Evolutionary conservation across 2,888 invertebrate species (phyloP).

Genomic region (Apodemia duryi): DNA sequence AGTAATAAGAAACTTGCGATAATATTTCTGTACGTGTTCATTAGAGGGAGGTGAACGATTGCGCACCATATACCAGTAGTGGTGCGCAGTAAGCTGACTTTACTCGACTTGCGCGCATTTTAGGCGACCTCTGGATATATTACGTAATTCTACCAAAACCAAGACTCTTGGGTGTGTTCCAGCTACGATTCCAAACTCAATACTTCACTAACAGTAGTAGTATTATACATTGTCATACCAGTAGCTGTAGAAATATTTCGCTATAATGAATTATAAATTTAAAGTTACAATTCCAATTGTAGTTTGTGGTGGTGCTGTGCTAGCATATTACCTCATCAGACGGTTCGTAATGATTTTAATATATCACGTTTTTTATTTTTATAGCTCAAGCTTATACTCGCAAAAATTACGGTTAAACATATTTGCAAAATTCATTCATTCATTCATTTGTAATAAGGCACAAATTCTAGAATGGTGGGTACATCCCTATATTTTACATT

Average conservation of each 20-base stretch:
- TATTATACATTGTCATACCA: conserved; percentile 28
- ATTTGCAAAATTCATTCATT: conserved; percentile 7
- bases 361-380: background rate
- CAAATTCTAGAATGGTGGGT: conserved; percentile 41
- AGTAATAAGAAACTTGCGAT: conserved; percentile 73
- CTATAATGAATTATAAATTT: conserved; percentile 70
- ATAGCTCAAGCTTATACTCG: background rate
- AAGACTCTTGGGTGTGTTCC: conserved; percentile 72
- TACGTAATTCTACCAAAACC: conserved; percentile 72
- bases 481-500: conserved; percentile 50
- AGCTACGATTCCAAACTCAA: conserved; percentile 48
- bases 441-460: background rate
- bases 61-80: conserved; percentile 59
- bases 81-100: conserved; percentile 76
- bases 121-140: conserved; percentile 74
- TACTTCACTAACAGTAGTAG: conserved; percentile 1
- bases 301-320: conserved; percentile 75
- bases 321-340: conserved; percentile 76
- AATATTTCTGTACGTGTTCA: conserved; percentile 55
- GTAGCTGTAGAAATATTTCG: conserved; percentile 43
- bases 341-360: conserved; percentile 59
- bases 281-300: conserved; percentile 73
- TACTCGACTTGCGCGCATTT: conserved; percentile 76
- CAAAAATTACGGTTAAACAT: too few relatives aligned
- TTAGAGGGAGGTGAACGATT: conserved; percentile 66